Conservation (phyloP, 2,888 invertebrate genomes). For the Eutolmus rufibarbis region DNA sequence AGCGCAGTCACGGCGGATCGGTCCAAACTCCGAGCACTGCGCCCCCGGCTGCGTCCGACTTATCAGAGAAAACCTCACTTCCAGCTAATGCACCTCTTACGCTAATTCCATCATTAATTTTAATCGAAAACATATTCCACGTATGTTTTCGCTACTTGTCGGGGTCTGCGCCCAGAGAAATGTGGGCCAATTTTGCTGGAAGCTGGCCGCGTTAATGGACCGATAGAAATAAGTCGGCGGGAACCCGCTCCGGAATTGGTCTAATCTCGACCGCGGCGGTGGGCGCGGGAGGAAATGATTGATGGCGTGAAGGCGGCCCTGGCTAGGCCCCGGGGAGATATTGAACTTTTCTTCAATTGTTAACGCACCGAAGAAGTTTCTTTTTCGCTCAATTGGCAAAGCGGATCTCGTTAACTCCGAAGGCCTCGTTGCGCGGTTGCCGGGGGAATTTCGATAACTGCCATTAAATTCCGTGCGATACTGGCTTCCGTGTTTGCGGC, state of each 20-base stretch:
- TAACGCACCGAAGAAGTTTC: not conserved
- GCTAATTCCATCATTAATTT: not conserved
- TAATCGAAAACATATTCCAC: not conserved
- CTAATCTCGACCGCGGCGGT: not conserved
- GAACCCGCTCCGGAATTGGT: not conserved
- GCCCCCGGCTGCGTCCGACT: not conserved
- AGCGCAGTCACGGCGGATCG: not conserved
- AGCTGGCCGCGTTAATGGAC: not conserved
- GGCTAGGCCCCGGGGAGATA: not conserved
- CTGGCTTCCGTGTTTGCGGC: not conserved
- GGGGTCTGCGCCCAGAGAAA: not conserved
- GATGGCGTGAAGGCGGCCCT: not conserved
- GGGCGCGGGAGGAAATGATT: not conserved
- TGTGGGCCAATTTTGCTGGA: not conserved
- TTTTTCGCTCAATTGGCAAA: not conserved
- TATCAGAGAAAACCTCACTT: not conserved
- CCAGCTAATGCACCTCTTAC: not conserved
- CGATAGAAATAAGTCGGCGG: not conserved
- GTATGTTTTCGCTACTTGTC: not conserved
- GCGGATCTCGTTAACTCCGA: not conserved
- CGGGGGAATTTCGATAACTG: not conserved
- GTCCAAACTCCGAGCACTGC: not conserved
- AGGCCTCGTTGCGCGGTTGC: not conserved
- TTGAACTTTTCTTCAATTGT: conserved; percentile 15
- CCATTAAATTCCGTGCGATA: not conserved